Conservation (phyloP, 2,888 invertebrate species). For the Heliconius ethilla region DNA sequence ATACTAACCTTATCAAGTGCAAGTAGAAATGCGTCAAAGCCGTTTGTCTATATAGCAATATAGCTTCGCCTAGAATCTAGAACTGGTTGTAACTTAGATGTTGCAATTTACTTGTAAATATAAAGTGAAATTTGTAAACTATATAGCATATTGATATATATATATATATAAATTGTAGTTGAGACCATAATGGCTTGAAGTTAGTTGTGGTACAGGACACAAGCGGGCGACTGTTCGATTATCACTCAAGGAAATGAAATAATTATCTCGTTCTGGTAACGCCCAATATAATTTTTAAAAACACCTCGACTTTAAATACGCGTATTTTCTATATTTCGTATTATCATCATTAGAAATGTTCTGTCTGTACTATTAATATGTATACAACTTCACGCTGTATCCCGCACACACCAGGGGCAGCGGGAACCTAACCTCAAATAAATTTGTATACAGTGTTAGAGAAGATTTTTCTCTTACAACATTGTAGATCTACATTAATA, state of each 20-base stretch:
- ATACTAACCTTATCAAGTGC: slow-evolving; percentile 10
- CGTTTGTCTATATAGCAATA: slow-evolving; percentile 14
- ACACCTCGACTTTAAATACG: no score
- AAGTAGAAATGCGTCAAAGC: slow-evolving; percentile 14
- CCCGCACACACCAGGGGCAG: no score
- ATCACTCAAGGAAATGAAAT: neutral
- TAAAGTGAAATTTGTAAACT: neutral
- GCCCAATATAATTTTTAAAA: no score
- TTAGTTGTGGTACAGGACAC: neutral
- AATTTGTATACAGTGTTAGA: no score
- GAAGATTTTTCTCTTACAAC: neutral
- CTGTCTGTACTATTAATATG: no score
- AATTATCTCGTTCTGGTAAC: no score
- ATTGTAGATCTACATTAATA: neutral
- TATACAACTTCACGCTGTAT: no score
- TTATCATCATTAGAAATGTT: no score
- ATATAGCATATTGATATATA: no score
- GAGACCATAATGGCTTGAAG: neutral
- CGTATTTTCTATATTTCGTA: no score
- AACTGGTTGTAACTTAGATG: neutral
- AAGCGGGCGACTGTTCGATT: neutral
- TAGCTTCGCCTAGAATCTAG: slow-evolving; percentile 7
- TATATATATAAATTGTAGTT: no score
- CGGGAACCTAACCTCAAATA: no score
- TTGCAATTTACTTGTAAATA: slow-evolving; percentile 13